Base-by-base conservation (phyloP, 1,140 invertebrate species). In the Battus philenor region DNA sequence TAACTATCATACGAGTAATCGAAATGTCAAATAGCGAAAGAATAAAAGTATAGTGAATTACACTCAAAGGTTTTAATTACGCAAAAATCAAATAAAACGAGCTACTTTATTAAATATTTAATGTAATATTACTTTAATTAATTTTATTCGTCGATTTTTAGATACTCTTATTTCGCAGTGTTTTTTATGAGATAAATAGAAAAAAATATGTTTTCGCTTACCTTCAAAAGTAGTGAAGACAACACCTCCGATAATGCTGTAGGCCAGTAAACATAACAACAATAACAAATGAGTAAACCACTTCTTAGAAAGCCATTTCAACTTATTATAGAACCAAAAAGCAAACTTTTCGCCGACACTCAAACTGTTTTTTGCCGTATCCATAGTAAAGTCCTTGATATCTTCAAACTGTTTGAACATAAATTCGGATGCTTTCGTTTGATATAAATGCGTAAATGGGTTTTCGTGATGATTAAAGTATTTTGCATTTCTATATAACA, bases 231-330 rank as follows among this genome's bases (percentile, higher is more conserved):
- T 18, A 17, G 31, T 41, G 36, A 51, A 51, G 17, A 46, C 16
- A 10, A 12, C 26, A 29, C 13, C 44, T 20, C 49, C 44, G 18
- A 34, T 7, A 2, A 26, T 39, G 46, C 49, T 51, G 22, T 46
- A 51, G 13, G 29, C 20, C 2, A 41, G 22, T 18, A 51, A 43
- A 18, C 36, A 10, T 2, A 30, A 6, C 1, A 39, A 18, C 15
- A 51, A 9, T 13, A 33, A 46, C 7, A 51, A 13, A 34, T 51
- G 49, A 4, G 49, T 51, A 9, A 46, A 51, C 49, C 49, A 51
- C 39, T 30, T 51, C 18, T 31, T 41, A 10, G 49, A 51, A 1
- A 51, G 36, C 15, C 12, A 46, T n/a, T 46, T 51, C 6, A 51
- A 27, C 18, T 41, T 46, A 20, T 46, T 32, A 29, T 41, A 47